These are phyloP conservation scores for Aphelinus atriplicis DNA, from an alignment of 1,140 invertebrate genomes.

Conservation along the genomic window DNA sequence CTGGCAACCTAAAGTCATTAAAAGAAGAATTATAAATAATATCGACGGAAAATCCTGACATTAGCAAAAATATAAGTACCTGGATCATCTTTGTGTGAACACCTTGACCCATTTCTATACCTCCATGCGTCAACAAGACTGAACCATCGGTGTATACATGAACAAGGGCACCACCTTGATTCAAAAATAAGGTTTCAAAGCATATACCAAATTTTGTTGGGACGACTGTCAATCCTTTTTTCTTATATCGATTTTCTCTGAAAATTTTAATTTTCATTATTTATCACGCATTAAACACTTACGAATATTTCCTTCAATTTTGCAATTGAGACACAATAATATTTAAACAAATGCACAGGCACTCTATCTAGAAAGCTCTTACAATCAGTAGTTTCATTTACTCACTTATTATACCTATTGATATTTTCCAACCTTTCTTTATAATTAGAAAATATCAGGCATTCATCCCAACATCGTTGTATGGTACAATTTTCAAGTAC, in stretches of 20 bases:
- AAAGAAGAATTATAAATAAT: not conserved
- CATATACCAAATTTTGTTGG: constrained; percentile 91
- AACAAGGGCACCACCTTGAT: constrained; percentile 88
- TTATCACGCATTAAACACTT: too few relatives aligned
- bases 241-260: constrained; percentile 83
- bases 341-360: not conserved
- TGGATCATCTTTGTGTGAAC: constrained; percentile 95
- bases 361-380: too few relatives aligned
- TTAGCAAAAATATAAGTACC: constrained; percentile 56
- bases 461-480: constrained; percentile 84
- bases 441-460: constrained; percentile 76
- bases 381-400: constrained; percentile 5
- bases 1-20: constrained; percentile 70
- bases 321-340: constrained; percentile 12
- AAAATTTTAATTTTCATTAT: constrained; percentile 47
- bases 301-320: not conserved
- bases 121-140: constrained; percentile 87
- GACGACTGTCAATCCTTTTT: constrained; percentile 84
- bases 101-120: constrained; percentile 95
- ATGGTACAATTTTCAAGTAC: constrained; percentile 80
- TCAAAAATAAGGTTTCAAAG: constrained; percentile 81
- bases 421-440: constrained; percentile 70
- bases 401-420: constrained; percentile 79
- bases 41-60: too few relatives aligned
- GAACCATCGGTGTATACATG: constrained; percentile 91